Base-by-base conservation (phyloP, 23 tunicate genomes). In the Oikopleura albicans region DNA sequence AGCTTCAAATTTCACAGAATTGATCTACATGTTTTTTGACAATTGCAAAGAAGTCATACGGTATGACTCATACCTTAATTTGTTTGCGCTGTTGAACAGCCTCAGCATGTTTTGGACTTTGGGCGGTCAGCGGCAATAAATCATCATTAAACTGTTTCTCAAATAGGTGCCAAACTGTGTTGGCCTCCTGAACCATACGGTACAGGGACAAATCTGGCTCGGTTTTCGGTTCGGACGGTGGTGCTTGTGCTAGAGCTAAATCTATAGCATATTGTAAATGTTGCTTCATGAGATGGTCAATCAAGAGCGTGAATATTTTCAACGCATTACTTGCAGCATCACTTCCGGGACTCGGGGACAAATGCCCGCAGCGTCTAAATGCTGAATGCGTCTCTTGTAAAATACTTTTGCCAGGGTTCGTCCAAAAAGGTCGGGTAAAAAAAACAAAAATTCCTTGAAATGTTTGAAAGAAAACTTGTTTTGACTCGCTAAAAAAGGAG, bases 141-240 rank as follows among this genome's bases (percentile, higher is more conserved):
- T 92, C 87, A 86, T 92, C 97, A 66, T 88, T 89, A 49, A 92
- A 92, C 85, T 92, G 97, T 76, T 92, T 92, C 56, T 92, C 97
- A 83, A 92, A 92, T 63, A 92, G 76, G 84, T 92, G 97, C 57
- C 89, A 92, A 8, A 92, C 84, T 1, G 92, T 92, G 87, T 92
- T 92, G 39, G 97, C 87, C 84, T 92, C 92, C 84, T 92, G 93
- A 27, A 88, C 94, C 39, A 92, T 88, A 71, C 87, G 90, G 59
- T 89, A 71, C 76, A 92, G 87, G 71, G 87, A 92, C 2, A 92
- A 83, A 66, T 92, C 86, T 0, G 97, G 97, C 84, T 92, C 94
- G 28, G 89, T 89, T 85, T 92, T 92, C 1, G 94, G 87, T 29
- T 92, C 97, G 29, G 87, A 16, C 1, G 93, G 40, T 28, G 97